A percentile compares a stretch with the other conserved stretches of the same genome.
phyloP scores from a whole-genome alignment of 2,888 invertebrate species.

The Xestia sexstrigata region DNA sequence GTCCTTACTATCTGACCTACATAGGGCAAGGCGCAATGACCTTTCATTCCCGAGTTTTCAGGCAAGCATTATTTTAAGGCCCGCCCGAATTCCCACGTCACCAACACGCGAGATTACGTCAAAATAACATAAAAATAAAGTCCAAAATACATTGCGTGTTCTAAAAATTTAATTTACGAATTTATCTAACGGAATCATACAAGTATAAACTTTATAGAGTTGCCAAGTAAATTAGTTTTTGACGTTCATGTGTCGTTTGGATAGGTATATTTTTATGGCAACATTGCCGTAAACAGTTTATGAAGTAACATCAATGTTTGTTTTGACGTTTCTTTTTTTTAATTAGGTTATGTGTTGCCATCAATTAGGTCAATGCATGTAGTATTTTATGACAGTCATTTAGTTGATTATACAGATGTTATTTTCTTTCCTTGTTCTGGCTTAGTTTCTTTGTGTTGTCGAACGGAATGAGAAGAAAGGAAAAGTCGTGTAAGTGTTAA shows the following conservation, averaged over 20 bases:
- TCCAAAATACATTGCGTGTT: conserved; percentile 68
- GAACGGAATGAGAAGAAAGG: conserved; percentile 42
- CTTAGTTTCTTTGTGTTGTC: conserved; percentile 50
- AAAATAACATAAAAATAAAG: conserved; percentile 67
- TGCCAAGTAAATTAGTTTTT: conserved; percentile 83
- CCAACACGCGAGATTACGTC: conserved; percentile 70
- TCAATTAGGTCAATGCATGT: conserved; percentile 48
- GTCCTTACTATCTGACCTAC: conserved; percentile 84
- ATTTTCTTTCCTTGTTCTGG: conserved; percentile 37
- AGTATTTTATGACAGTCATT: conserved; percentile 39
- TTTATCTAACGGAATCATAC: conserved; percentile 88
- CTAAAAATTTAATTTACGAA: conserved; percentile 87
- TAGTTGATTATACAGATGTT: conserved; percentile 38
- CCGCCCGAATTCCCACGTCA: conserved; percentile 72
- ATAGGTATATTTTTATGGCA: conserved; percentile 70
- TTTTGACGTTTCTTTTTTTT: conserved; percentile 63
- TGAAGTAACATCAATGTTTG: conserved; percentile 70
- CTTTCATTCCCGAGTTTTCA: conserved; percentile 74
- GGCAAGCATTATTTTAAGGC: conserved; percentile 86
- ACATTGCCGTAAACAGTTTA: conserved; percentile 70
- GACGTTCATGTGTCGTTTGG: conserved; percentile 69
- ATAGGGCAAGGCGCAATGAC: conserved; percentile 81
- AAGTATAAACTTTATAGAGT: conserved; percentile 88
- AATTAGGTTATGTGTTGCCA: conserved; percentile 46
- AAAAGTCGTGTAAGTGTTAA: conserved; percentile 58